Percentiles rank a stretch among this genome's conserved stretches.
These are phyloP conservation scores for Toxotes chatareus DNA, from an alignment of 2,113 vertebrate genomes.

Conservation along the genomic window DNA sequence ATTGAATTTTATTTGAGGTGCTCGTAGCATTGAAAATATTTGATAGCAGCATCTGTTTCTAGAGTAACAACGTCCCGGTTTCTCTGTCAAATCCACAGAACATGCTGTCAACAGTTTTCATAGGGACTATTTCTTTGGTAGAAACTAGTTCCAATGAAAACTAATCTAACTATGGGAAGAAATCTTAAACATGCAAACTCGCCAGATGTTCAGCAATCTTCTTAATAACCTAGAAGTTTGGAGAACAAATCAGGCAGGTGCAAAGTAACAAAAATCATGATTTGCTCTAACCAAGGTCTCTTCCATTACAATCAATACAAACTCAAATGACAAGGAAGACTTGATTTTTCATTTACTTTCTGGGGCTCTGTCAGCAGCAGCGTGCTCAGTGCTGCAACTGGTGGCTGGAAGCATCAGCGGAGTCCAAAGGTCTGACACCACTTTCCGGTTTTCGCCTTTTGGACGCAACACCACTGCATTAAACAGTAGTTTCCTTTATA, in stretches of 20 bases:
- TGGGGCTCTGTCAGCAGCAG: not conserved
- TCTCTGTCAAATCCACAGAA: not conserved
- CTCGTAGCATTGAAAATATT: not conserved
- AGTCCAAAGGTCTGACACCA: no score
- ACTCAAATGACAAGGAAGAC: not conserved
- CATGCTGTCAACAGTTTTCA: not conserved
- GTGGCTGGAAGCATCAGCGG: not conserved
- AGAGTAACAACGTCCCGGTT: not conserved
- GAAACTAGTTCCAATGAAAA: not conserved
- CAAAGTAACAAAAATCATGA: not conserved
- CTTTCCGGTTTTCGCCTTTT: no score
- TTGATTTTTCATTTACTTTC: not conserved
- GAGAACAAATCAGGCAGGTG: not conserved
- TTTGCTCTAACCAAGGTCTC: not conserved
- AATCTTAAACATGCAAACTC: not conserved
- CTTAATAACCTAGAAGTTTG: not conserved
- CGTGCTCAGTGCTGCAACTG: conserved; percentile 1
- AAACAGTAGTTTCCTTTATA: not conserved
- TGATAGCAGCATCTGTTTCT: not conserved
- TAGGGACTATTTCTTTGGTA: not conserved
- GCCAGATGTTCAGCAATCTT: not conserved
- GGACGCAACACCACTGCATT: not conserved
- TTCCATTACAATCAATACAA: conserved; percentile 10
- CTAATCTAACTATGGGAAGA: not conserved
- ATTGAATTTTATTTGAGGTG: not conserved